Conservation (phyloP, 2,888 invertebrate species). For the Papilio protenor region DNA sequence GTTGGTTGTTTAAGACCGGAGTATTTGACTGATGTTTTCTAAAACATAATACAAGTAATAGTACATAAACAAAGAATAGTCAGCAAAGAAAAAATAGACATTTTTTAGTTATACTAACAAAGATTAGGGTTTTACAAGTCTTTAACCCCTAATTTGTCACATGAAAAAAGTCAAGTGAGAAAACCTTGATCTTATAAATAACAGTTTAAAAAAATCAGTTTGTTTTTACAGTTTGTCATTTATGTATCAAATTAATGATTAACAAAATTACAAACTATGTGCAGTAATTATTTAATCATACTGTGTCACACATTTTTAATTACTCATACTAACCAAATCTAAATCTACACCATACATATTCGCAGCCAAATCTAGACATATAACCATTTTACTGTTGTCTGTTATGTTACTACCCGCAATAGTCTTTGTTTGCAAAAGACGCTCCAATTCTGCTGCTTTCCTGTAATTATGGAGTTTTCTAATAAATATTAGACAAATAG, state of each 20-base stretch:
- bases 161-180: no score
- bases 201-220: no score
- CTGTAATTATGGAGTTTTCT: slow-evolving; percentile 58
- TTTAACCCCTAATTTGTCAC: no score
- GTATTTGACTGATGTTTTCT: slow-evolving; percentile 85
- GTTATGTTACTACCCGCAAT: slow-evolving; percentile 75
- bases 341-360: slow-evolving; percentile 76
- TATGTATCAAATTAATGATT: background rate
- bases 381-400: slow-evolving; percentile 84
- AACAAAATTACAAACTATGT: background rate
- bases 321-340: slow-evolving; percentile 74
- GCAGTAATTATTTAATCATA: background rate
- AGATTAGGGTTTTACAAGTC: no score
- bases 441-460: slow-evolving; percentile 82
- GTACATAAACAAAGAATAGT: background rate
- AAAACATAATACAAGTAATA: slow-evolving; percentile 48
- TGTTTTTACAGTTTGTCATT: no score
- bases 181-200: no score
- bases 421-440: slow-evolving; percentile 77
- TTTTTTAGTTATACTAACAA: background rate
- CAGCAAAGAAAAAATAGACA: background rate
- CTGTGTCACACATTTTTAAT: slow-evolving; percentile 4
- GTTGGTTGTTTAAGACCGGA: slow-evolving; percentile 82
- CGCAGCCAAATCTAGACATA: slow-evolving; percentile 86
- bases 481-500: background rate